These are phyloP conservation scores for Catostylus mosaicus DNA, from an alignment of 30 jellyfish, hydroid and myxozoan species.

Conservation along the genomic window DNA sequence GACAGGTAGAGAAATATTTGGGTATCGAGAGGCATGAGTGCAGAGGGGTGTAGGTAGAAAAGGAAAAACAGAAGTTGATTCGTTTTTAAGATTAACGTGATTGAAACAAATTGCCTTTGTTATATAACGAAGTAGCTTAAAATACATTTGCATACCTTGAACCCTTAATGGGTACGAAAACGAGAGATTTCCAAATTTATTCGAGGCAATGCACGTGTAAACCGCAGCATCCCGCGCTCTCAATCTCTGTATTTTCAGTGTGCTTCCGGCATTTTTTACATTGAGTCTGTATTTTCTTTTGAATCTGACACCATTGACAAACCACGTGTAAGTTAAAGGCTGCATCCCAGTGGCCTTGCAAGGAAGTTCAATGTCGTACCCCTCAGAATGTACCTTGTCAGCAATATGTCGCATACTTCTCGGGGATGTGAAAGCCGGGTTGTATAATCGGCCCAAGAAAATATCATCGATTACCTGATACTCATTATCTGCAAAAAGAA, in stretches of 20 bases:
- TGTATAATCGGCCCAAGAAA: slow-evolving; percentile 30
- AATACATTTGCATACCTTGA: slow-evolving; percentile 18
- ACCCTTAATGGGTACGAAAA: slow-evolving; percentile 74
- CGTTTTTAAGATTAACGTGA: too few relatives aligned
- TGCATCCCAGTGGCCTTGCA: slow-evolving; percentile 83
- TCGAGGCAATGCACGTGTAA: slow-evolving; percentile 91
- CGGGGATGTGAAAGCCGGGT: slow-evolving; percentile 54
- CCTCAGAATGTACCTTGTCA: slow-evolving; percentile 62
- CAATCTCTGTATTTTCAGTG: slow-evolving; percentile 77
- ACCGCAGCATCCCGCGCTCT: slow-evolving; percentile 79
- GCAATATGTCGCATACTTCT: slow-evolving; percentile 43
- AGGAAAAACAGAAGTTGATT: too few relatives aligned
- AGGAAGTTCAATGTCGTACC: slow-evolving; percentile 60
- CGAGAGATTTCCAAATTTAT: slow-evolving; percentile 89
- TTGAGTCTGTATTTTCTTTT: slow-evolving; percentile 54
- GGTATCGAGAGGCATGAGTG: too few relatives aligned
- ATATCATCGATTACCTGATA: slow-evolving; percentile 29
- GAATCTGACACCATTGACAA: slow-evolving; percentile 51
- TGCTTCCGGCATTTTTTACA: slow-evolving; percentile 55
- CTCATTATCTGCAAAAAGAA: slow-evolving; percentile 25
- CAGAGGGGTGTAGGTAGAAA: too few relatives aligned
- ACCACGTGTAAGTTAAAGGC: slow-evolving; percentile 76
- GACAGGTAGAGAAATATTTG: too few relatives aligned
- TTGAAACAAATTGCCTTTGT: too few relatives aligned
- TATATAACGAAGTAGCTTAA: too few relatives aligned